Percentiles rank a stretch among this genome's conserved stretches.
phyloP scores from a whole-genome alignment of 2,113 vertebrate genomes.

The Ornithorhynchus anatinus region DNA sequence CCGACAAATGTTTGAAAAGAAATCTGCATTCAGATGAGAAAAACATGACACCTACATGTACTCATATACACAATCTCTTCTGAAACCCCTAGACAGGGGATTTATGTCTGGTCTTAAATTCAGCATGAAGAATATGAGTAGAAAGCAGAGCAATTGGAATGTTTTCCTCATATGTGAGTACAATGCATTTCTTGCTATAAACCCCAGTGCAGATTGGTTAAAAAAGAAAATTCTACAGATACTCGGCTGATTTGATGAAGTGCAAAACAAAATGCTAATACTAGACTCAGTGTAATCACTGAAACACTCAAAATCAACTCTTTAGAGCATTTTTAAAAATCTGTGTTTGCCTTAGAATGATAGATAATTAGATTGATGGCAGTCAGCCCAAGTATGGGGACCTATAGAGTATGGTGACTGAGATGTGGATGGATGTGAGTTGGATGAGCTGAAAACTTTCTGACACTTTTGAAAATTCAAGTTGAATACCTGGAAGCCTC shows the following conservation, averaged over 20 bases:
- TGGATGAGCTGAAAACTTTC: neutral
- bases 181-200: neutral
- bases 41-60: neutral
- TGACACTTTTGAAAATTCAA: neutral
- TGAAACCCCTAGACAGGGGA: no score
- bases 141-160: neutral
- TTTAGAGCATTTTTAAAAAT: neutral
- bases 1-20: constrained; percentile 10
- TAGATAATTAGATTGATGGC: neutral
- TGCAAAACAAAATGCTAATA: neutral
- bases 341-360: neutral
- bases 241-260: neutral
- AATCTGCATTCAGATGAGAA: neutral
- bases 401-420: neutral
- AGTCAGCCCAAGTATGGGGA: neutral
- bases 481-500: neutral
- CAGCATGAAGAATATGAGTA: no score
- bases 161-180: neutral
- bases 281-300: neutral
- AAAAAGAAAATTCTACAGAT: neutral
- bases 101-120: no score
- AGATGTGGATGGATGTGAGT: neutral
- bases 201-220: neutral
- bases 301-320: neutral
- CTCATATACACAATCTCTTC: no score